A percentile compares a stretch with the other conserved stretches of the same genome.
Evolutionary conservation across 2,888 invertebrate genomes (phyloP).

Genomic region (Bombylius discolor): DNA sequence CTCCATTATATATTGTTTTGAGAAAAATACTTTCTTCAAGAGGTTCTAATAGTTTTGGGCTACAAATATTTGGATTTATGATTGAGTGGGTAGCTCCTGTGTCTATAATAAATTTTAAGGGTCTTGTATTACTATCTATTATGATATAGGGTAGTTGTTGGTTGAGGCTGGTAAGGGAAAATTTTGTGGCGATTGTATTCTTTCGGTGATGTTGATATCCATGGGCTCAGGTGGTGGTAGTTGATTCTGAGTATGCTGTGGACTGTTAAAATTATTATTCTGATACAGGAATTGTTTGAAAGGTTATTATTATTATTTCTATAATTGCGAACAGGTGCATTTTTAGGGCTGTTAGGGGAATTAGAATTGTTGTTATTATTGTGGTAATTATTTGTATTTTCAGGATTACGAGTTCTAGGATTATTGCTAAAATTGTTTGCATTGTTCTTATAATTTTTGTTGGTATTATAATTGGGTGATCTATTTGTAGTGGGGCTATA

Average conservation of each 20-base stretch:
- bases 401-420: background rate
- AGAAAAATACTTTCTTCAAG: background rate
- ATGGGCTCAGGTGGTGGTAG: background rate
- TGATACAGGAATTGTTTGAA: no score
- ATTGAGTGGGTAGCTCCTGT: background rate
- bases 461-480: background rate
- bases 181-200: background rate
- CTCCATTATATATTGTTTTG: background rate
- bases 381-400: background rate
- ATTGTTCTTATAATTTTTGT: background rate
- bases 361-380: background rate
- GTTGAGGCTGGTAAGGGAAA: conserved; percentile 4
- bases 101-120: background rate
- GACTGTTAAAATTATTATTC: no score
- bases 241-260: no score
- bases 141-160: background rate
- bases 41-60: background rate
- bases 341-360: background rate
- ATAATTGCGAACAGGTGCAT: background rate
- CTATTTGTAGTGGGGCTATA: background rate
- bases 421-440: background rate
- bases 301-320: no score
- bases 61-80: conserved; percentile 1
- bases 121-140: background rate
- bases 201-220: background rate